phyloP scores from a whole-genome alignment of 2,888 invertebrate genomes.

The Apeira syringaria region DNA sequence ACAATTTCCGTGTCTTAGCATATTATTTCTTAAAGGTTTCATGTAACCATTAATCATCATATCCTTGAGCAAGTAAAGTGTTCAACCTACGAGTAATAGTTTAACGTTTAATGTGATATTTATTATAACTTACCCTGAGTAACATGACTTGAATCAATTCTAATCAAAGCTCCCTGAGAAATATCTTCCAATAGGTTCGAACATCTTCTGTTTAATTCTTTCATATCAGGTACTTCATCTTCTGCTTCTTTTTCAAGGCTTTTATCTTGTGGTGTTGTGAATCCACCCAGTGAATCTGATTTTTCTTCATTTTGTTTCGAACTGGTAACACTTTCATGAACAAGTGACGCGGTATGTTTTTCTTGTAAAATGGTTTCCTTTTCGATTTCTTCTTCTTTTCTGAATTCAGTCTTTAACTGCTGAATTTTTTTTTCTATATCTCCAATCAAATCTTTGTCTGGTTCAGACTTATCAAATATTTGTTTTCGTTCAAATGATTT shows the following conservation, averaged over 20 bases:
- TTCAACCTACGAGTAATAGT: too few species aligned
- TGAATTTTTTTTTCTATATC: conserved; percentile 58
- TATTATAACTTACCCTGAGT: conserved; percentile 76
- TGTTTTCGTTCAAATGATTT: conserved; percentile 42
- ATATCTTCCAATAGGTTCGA: conserved; percentile 79
- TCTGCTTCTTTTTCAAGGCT: conserved; percentile 33
- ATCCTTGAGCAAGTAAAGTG: too few species aligned
- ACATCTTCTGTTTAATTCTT: conserved; percentile 75
- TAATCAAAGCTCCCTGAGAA: conserved; percentile 75
- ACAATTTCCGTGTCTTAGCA: too few species aligned
- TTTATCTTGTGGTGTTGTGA: conserved; percentile 5
- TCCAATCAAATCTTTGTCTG: conserved; percentile 53
- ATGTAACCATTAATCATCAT: too few species aligned
- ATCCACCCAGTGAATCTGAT: too few species aligned
- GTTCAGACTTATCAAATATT: conserved; percentile 48
- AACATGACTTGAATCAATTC: conserved; percentile 76
- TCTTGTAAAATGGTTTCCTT: conserved; percentile 28
- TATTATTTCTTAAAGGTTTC: too few species aligned
- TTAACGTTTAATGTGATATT: too few species aligned
- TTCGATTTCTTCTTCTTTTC: conserved; percentile 39
- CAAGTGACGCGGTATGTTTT: conserved; percentile 17
- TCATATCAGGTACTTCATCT: conserved; percentile 69
- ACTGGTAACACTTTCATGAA: background rate
- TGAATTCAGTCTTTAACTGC: conserved; percentile 52
- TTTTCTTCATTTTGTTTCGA: background rate